Evolutionary conservation across 2,888 invertebrate species (phyloP).

Genomic region (Napeogenes sylphis): DNA sequence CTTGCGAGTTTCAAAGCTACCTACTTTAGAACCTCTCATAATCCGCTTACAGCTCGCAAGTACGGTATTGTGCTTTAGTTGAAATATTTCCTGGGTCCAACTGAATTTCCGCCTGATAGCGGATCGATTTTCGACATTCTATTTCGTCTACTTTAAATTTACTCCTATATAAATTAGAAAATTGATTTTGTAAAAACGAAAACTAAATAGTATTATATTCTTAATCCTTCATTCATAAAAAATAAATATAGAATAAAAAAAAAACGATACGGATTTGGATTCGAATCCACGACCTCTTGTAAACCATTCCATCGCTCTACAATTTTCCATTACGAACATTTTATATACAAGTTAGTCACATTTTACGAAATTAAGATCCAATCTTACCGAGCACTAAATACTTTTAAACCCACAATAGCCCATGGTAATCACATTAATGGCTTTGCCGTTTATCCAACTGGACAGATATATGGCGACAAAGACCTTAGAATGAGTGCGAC

Average conservation of each 20-base stretch:
- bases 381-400: neutral
- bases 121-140: conserved; percentile 7
- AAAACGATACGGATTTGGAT: too few relatives aligned
- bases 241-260: too few relatives aligned
- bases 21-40: conserved; percentile 73
- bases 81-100: conserved; percentile 57
- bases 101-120: conserved; percentile 20
- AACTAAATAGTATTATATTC: too few relatives aligned
- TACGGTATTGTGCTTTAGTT: conserved; percentile 66
- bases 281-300: too few relatives aligned
- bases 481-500: conserved; percentile 35
- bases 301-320: too few relatives aligned
- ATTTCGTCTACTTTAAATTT: neutral
- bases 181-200: too few relatives aligned
- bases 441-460: neutral
- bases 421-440: neutral
- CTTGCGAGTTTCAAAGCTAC: conserved; percentile 74
- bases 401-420: neutral
- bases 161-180: too few relatives aligned
- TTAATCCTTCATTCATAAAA: too few relatives aligned
- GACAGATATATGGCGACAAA: conserved; percentile 18
- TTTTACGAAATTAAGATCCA: too few relatives aligned
- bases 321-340: too few relatives aligned
- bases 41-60: conserved; percentile 71
- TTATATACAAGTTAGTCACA: too few relatives aligned